Evolutionary conservation across 1,140 invertebrate genomes (phyloP), one percentile per base, ranked within the genome.

Genomic region (Heliothis virescens): DNA sequence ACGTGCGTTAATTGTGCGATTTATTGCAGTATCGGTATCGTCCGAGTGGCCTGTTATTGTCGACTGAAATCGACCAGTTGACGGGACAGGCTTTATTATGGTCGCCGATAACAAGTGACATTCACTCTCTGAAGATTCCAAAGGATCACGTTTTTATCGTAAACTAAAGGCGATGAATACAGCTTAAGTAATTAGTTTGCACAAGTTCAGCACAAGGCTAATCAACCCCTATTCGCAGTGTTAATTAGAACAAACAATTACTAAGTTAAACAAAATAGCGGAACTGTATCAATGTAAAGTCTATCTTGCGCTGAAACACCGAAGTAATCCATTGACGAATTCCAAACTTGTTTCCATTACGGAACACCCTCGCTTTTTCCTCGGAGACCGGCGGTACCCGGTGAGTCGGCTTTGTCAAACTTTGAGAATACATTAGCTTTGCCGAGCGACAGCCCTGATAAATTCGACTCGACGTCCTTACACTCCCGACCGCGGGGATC

Each of bases 391-490:
- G 55, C 4, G 7, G 21, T 29, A 29, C 57, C 57, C 16, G 57
- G 16, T 59, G 85, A 89, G 86, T 87, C 76, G 89, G 87, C 90
- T 89, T 89, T 88, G 81, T 87, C 82, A 83, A 91, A 92, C 89
- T 92, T 90, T 83, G 80, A 60, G 91, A 92, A 92, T 92, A 92
- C 89, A 92, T 92, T 92, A 91, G 88, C 89, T 83, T 89, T 82
- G 29, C 79, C 83, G 79, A 86, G 75, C 83, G 80, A 87, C 87
- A 84, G 79, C 86, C 87, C 86, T 91, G 90, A 92, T 89, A 91
- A 91, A 92, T 91, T 88, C 79, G 84, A 86, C 77, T 83, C 83
- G 89, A 87, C 88, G 67, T 73, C 77, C 81, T 83, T 83, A 81
- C 74, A 71, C 29, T 81, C 50, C 62, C 41, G 29, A 47, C 47